Evolutionary conservation across 1,140 invertebrate genomes (phyloP), one percentile per base, ranked within the genome.

Genomic region (Lepidurus packardi): DNA sequence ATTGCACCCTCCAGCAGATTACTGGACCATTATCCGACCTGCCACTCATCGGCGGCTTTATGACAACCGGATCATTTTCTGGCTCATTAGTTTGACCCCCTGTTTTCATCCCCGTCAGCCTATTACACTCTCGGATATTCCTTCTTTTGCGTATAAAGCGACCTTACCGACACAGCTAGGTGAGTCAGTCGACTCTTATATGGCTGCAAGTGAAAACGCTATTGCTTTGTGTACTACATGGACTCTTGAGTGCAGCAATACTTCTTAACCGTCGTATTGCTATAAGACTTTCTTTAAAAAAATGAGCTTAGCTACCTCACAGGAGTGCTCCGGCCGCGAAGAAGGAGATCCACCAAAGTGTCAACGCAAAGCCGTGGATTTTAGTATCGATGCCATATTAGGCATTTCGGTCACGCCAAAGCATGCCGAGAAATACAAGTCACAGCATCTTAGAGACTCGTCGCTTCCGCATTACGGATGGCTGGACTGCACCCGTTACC

Each of bases 401-500:
- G 53, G n/a, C 7, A 11, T 65, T 7, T 13, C 53, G 16, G 21
- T 7, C 53, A 7, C 53, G 53, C 53, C n/a, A n/a, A 13, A 13
- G 53, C 53, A 4, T n/a, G 53, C 1, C 21, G 53, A 65, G 16
- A 13, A 65, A 65, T 21, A 21, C 53, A 16, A 34, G 34, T 34
- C 13, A 13, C 53, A 65, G n/a, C 53, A 65, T 65, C 8, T 65
- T 21, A 65, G 7, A 1, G 9, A 65, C 34, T 34, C 34, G 13
- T 21, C 53, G 16, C 53, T 65, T 13, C 53, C 75, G 10, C 76
- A 76, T n/a, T 79, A 73, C 47, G 44, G 76, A 16, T 93, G 92
- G 92, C 84, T 93, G 43, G 89, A 90, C 77, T 93, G 91, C 81
- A 92, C 91, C 0, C 85, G 92, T 79, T 93, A 92, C 82, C 90